These are phyloP conservation scores for Alentia gelatinosa DNA, from an alignment of 2,888 invertebrate genomes.

Conservation along the genomic window DNA sequence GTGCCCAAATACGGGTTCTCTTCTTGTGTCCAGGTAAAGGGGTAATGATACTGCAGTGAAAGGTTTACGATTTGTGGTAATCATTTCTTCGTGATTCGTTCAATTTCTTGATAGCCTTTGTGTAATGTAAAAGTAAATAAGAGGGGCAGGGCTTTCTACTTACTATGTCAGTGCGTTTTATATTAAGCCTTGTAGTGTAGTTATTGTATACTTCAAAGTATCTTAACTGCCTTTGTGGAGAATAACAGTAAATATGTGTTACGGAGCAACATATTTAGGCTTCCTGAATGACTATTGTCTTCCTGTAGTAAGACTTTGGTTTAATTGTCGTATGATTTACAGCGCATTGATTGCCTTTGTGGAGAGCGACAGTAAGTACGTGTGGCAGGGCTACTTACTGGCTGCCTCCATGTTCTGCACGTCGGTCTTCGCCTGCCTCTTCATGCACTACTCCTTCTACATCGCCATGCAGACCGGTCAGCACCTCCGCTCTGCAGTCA, in stretches of 20 bases:
- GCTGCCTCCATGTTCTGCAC: slow-evolving; percentile 59
- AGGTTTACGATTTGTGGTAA: too few relatives aligned
- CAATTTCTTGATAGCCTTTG: too few relatives aligned
- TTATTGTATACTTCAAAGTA: slow-evolving; percentile 53
- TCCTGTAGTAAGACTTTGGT: too few relatives aligned
- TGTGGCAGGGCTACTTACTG: slow-evolving; percentile 64
- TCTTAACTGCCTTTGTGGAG: slow-evolving; percentile 59
- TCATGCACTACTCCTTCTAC: slow-evolving; percentile 63
- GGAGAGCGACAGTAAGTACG: slow-evolving; percentile 51
- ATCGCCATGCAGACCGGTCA: slow-evolving; percentile 60
- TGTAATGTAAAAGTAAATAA: too few relatives aligned
- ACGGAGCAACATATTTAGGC: slow-evolving; percentile 63
- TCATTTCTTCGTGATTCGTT: too few relatives aligned
- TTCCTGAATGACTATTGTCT: slow-evolving; percentile 57
- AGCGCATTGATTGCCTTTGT: slow-evolving; percentile 62
- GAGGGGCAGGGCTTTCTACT: too few relatives aligned
- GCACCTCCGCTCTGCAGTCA: slow-evolving; percentile 62
- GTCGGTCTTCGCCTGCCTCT: slow-evolving; percentile 56
- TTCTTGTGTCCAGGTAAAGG: too few relatives aligned
- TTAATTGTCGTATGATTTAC: background rate
- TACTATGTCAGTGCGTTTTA: too few relatives aligned
- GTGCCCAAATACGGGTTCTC: too few relatives aligned
- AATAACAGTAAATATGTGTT: slow-evolving; percentile 58
- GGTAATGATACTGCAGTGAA: too few relatives aligned
- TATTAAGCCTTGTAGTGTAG: too few relatives aligned